Conservation (phyloP, 2,113 vertebrate species). For the Aepyceros melampus region DNA sequence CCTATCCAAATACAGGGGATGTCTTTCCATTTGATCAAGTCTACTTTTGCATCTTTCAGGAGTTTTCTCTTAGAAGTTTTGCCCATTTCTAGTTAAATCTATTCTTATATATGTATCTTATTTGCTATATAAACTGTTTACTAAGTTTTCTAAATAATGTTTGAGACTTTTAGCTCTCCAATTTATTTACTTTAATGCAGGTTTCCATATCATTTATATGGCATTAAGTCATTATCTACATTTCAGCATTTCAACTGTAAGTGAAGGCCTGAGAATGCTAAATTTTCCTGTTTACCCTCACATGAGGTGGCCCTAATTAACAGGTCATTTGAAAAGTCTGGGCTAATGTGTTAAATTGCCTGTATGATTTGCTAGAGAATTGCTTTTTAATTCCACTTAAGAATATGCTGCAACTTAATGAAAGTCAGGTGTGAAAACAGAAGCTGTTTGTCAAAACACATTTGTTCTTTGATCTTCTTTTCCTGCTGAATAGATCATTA, state of each 20-base stretch:
- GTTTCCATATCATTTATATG: not conserved
- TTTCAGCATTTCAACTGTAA: slow-evolving; percentile 22
- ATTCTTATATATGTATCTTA: slow-evolving; percentile 12
- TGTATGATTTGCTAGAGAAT: slow-evolving; percentile 72
- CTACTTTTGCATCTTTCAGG: not conserved
- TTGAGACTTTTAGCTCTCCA: slow-evolving; percentile 4
- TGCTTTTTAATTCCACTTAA: slow-evolving; percentile 73
- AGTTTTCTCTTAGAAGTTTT: not conserved
- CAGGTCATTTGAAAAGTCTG: slow-evolving; percentile 54
- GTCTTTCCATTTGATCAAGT: not conserved
- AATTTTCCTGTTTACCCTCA: not conserved
- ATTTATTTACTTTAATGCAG: slow-evolving; percentile 10
- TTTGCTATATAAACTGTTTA: not conserved
- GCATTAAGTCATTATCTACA: not conserved
- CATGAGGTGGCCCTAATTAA: slow-evolving; percentile 38
- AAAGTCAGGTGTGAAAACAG: slow-evolving; percentile 68
- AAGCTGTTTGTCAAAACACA: slow-evolving; percentile 21
- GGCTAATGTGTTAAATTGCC: slow-evolving; percentile 66
- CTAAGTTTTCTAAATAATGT: not conserved
- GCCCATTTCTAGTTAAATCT: not conserved
- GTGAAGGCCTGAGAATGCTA: not conserved
- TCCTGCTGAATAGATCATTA: slow-evolving; percentile 51
- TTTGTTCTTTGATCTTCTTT: slow-evolving; percentile 71
- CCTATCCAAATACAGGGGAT: not conserved
- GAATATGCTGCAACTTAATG: slow-evolving; percentile 56